phyloP scores from a whole-genome alignment of 2,113 vertebrate genomes.

The Pollimyrus isidori region DNA sequence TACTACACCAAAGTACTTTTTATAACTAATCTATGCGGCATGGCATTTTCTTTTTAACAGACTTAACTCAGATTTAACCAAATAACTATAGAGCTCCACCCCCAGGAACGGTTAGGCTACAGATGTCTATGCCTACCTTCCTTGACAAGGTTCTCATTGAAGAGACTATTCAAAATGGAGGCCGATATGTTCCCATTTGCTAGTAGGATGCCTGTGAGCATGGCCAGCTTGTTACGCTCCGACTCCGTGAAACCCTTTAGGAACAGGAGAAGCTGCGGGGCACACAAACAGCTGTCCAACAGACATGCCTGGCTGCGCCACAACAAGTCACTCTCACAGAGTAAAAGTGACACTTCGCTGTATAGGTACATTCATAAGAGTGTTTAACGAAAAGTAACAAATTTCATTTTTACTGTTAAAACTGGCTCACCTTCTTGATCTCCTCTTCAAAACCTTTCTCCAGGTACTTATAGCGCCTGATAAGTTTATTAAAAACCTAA shows the following conservation, averaged over 20 bases:
- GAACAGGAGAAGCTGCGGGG: conserved; percentile 84
- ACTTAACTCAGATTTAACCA: background rate
- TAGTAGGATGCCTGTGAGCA: conserved; percentile 94
- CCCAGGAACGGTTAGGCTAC: background rate
- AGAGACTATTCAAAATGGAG: conserved; percentile 93
- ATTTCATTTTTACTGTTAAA: background rate
- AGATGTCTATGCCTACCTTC: conserved; percentile 65
- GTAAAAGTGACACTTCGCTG: background rate
- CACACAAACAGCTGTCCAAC: background rate
- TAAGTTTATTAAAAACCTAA: conserved; percentile 99
- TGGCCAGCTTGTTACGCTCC: conserved; percentile 96
- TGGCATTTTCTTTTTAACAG: background rate
- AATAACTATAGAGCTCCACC: background rate
- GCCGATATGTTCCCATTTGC: conserved; percentile 92
- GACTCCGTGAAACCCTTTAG: conserved; percentile 97
- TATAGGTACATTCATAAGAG: background rate
- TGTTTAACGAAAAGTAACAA: background rate
- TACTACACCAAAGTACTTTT: background rate
- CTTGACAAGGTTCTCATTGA: conserved; percentile 96
- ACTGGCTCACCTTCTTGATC: conserved; percentile 88
- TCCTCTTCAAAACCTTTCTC: conserved; percentile 99
- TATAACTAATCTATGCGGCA: background rate
- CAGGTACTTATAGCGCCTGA: conserved; percentile 99
- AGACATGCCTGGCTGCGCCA: background rate
- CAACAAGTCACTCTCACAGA: background rate